These are phyloP conservation scores for Strix aluco DNA, from an alignment of 2,113 vertebrate species.

Conservation along the genomic window DNA sequence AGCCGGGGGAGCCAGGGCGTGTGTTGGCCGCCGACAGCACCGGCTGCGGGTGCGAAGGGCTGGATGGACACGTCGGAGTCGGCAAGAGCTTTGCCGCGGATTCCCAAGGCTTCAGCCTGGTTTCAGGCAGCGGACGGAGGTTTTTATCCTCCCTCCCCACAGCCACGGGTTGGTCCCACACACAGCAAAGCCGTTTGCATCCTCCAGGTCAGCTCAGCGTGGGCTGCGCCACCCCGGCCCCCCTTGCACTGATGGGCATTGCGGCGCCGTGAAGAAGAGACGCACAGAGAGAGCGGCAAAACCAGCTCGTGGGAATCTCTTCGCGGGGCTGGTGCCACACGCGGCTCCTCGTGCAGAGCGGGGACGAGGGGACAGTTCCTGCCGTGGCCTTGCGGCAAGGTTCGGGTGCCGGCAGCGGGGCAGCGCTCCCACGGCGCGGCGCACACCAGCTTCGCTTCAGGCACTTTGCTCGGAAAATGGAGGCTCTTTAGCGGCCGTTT, in stretches of 20 bases:
- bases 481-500: fast-evolving
- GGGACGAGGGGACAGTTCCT: fast-evolving
- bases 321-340: fast-evolving
- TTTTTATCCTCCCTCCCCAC: neutral
- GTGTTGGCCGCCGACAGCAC: fast-evolving
- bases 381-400: fast-evolving
- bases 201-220: neutral
- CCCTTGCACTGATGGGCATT: fast-evolving
- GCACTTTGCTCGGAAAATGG: neutral
- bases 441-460: fast-evolving
- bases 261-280: fast-evolving
- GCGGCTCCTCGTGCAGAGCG: fast-evolving
- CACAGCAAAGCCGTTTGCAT: fast-evolving
- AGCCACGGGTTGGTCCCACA: neutral
- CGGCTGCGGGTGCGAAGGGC: neutral
- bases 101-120: neutral
- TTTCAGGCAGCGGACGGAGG: fast-evolving
- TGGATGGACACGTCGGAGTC: fast-evolving
- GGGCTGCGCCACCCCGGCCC: fast-evolving
- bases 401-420: fast-evolving
- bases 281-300: neutral
- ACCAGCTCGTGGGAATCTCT: fast-evolving
- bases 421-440: fast-evolving
- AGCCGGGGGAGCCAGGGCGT: fast-evolving
- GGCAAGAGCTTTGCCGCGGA: fast-evolving